A percentile compares a stretch with the other conserved stretches of the same genome.
These are phyloP conservation scores for Drosophila atroscutellata DNA, from an alignment of 2,888 invertebrate genomes.

Conservation along the genomic window DNA sequence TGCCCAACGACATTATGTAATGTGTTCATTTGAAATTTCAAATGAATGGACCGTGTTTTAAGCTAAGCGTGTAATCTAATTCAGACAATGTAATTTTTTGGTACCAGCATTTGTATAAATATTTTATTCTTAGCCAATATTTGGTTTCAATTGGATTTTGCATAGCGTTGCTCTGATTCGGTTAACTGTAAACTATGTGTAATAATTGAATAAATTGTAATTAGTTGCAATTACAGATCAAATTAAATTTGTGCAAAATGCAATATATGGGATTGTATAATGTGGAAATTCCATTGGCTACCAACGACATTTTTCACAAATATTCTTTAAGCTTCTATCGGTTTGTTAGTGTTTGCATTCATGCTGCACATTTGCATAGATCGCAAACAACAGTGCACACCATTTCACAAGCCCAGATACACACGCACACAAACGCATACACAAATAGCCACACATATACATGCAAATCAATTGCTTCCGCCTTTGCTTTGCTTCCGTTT, in stretches of 20 bases:
- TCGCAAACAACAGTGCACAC: slow-evolving; percentile 9
- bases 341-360: slow-evolving; percentile 28
- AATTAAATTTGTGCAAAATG: not conserved
- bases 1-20: not conserved
- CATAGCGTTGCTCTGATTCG: not conserved
- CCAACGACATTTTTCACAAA: slow-evolving; percentile 8
- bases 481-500: slow-evolving; percentile 71
- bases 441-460: slow-evolving; percentile 19
- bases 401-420: slow-evolving; percentile 6
- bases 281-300: not conserved
- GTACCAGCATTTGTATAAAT: not conserved
- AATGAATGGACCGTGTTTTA: not conserved
- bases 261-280: not conserved
- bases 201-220: not conserved
- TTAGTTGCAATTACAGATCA: not conserved
- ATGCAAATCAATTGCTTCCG: slow-evolving; percentile 71
- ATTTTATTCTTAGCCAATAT: not conserved
- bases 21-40: not conserved
- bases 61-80: not conserved
- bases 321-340: slow-evolving; percentile 12
- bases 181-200: not conserved
- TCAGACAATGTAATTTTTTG: not conserved
- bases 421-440: slow-evolving; percentile 7
- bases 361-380: slow-evolving; percentile 51
- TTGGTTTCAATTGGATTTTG: not conserved